Evolutionary conservation across 2,797 vertebrate species (phyloP).

Genomic region (Galagoides demidoff): DNA sequence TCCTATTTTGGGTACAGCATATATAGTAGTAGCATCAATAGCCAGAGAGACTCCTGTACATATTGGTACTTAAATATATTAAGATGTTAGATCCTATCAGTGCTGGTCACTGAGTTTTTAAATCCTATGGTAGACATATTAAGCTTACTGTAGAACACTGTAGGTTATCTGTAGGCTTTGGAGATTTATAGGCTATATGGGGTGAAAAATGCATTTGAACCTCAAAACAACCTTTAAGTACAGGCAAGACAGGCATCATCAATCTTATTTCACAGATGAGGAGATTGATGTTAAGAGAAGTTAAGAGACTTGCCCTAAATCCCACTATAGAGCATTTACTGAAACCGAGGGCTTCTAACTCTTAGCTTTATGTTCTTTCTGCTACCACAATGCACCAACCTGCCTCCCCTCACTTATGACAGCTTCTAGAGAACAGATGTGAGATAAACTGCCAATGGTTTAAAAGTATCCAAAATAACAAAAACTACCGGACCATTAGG

Average conservation of each 20-base stretch:
- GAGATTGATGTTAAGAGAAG: conserved; percentile 44
- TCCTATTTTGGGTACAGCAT: neutral
- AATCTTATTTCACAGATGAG: conserved; percentile 70
- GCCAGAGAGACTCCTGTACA: conserved; percentile 23
- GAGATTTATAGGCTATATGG: conserved; percentile 59
- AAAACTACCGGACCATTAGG: conserved; percentile 11
- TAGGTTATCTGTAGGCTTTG: conserved; percentile 14
- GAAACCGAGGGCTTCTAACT: conserved; percentile 55
- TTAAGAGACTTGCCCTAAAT: conserved; percentile 64
- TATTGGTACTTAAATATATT: conserved; percentile 43
- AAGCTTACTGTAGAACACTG: conserved; percentile 38
- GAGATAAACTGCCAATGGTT: conserved; percentile 38
- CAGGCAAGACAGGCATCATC: conserved; percentile 61
- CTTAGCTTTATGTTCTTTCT: conserved; percentile 63
- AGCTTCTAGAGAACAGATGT: conserved; percentile 54
- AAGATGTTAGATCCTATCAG: conserved; percentile 40
- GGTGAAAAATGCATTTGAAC: conserved; percentile 11
- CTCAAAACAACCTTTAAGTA: conserved; percentile 71
- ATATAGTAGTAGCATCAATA: conserved; percentile 30
- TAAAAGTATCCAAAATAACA: conserved; percentile 22
- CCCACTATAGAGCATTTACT: conserved; percentile 51
- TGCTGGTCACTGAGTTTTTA: conserved; percentile 44
- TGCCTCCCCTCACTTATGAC: conserved; percentile 53
- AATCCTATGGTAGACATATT: conserved; percentile 51
- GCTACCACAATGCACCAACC: neutral